Conservation (phyloP, 2,113 vertebrate species). For the Pogonocichla stellata region DNA sequence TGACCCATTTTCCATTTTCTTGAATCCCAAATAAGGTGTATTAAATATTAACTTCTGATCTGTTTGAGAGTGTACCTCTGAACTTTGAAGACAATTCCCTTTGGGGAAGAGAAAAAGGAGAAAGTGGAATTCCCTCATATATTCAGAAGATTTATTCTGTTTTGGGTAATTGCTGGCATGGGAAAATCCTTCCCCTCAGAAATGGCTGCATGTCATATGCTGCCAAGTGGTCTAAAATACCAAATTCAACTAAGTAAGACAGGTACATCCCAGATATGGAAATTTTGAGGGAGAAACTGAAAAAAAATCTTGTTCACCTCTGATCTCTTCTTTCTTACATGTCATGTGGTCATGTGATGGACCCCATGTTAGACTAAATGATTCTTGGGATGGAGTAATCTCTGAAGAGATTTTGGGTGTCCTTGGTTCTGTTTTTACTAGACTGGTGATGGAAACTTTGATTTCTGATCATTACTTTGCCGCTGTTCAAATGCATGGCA, state of each 20-base stretch:
- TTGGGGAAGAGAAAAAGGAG: background rate
- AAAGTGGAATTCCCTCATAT: background rate
- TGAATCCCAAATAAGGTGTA: background rate
- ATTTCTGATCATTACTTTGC: background rate
- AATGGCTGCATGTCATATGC: background rate
- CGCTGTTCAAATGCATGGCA: background rate
- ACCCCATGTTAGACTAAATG: background rate
- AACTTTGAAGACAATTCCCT: background rate
- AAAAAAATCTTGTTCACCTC: background rate
- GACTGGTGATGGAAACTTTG: background rate
- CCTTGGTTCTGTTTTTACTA: background rate
- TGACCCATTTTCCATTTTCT: conserved; percentile 10
- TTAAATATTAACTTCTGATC: background rate
- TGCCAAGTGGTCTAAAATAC: background rate
- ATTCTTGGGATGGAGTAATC: background rate
- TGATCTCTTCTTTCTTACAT: background rate
- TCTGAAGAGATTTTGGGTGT: background rate
- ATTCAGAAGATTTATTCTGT: background rate
- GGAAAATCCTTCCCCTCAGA: background rate
- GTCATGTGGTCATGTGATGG: background rate
- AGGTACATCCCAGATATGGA: background rate
- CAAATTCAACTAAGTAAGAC: background rate
- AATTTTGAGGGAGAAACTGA: background rate
- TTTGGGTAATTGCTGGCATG: background rate
- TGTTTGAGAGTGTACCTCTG: background rate